Conservation (phyloP, 35 echinoderm and acorn worm species). For the Apostichopus parvimensis region DNA sequence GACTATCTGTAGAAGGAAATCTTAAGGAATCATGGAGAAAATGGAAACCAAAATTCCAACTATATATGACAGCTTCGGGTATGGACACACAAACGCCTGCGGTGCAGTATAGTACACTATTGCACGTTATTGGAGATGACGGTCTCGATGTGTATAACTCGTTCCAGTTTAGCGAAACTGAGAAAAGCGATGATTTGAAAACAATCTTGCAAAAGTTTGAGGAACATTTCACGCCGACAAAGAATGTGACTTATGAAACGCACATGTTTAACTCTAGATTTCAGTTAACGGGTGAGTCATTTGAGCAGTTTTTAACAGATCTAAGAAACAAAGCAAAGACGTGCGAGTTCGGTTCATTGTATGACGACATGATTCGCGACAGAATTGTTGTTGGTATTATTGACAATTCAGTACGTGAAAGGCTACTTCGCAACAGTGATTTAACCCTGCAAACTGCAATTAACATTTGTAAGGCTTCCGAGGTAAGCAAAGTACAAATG, state of each 20-base stretch:
- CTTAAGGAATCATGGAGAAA: slow-evolving; percentile 37
- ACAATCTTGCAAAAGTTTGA: slow-evolving; percentile 30
- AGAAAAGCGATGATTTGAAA: slow-evolving; percentile 2
- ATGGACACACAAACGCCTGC: not conserved
- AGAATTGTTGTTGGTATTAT: slow-evolving; percentile 27
- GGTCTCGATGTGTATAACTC: slow-evolving; percentile 68
- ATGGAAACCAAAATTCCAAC: slow-evolving; percentile 60
- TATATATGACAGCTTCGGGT: slow-evolving; percentile 36
- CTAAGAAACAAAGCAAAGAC: not conserved
- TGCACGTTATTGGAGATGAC: slow-evolving; percentile 68
- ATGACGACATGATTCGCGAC: slow-evolving; percentile 31
- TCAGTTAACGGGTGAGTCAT: not conserved
- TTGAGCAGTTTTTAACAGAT: slow-evolving; percentile 25
- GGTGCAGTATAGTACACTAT: slow-evolving; percentile 53
- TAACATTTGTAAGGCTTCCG: no score
- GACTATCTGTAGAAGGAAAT: not conserved
- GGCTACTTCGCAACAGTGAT: no score
- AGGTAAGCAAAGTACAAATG: no score
- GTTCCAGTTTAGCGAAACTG: slow-evolving; percentile 23
- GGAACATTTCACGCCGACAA: slow-evolving; percentile 12
- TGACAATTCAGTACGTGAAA: no score
- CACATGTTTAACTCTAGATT: slow-evolving; percentile 13
- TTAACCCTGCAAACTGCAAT: no score
- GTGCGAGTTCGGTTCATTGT: not conserved
- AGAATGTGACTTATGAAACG: slow-evolving; percentile 43